These are phyloP conservation scores for Blennius ocellaris DNA, from an alignment of 2,113 vertebrate genomes.

Conservation along the genomic window DNA sequence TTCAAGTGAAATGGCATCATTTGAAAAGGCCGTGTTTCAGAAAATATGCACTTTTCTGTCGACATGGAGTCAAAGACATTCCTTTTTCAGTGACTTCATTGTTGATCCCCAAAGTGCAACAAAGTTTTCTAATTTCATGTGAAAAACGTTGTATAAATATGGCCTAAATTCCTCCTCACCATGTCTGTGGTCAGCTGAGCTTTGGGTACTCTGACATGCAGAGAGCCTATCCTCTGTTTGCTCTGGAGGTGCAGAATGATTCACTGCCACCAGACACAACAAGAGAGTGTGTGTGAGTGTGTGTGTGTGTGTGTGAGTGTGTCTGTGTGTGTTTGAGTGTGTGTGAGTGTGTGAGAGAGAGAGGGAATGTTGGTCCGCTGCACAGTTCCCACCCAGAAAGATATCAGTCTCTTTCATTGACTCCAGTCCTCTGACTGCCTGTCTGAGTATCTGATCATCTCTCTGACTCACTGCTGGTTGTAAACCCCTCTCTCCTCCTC, in stretches of 20 bases:
- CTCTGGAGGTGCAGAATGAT: slow-evolving; percentile 48
- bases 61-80: no score
- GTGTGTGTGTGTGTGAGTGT: slow-evolving; percentile 2
- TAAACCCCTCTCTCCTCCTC: slow-evolving; percentile 23
- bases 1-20: slow-evolving; percentile 28
- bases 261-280: slow-evolving; percentile 52
- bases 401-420: slow-evolving; percentile 62
- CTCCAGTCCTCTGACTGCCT: slow-evolving; percentile 48
- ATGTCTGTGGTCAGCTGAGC: slow-evolving; percentile 11
- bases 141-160: no score
- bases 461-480: slow-evolving; percentile 57
- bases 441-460: slow-evolving; percentile 71
- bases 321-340: no score
- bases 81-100: no score
- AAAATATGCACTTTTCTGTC: no score
- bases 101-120: no score
- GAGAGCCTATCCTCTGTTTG: slow-evolving; percentile 48
- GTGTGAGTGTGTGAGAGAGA: slow-evolving; percentile 10
- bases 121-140: no score
- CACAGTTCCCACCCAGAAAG: slow-evolving; percentile 46
- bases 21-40: slow-evolving; percentile 2
- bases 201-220: slow-evolving; percentile 52
- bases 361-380: slow-evolving; percentile 29
- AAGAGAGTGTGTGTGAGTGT: slow-evolving; percentile 12
- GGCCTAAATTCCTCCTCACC: no score